Base-by-base conservation (phyloP, 1,140 invertebrate species). In the Arctopsyche grandis region DNA sequence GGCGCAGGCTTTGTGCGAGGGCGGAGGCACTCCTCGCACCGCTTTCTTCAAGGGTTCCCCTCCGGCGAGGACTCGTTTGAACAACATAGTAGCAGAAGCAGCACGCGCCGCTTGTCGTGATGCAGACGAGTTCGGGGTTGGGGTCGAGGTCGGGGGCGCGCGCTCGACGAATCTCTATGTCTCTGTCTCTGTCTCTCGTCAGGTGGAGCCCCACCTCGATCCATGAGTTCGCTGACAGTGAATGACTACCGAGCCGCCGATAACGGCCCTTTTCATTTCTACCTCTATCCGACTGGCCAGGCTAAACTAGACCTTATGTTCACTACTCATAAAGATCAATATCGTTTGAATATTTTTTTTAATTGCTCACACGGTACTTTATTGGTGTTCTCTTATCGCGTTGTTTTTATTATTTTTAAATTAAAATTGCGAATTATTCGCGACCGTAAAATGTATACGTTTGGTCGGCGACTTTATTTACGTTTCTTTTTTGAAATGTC, bases 41-140 rank as follows among this genome's bases (percentile, higher is more conserved):
- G 82, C 81, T 84, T 60, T 48, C 78, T 86, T 89, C 88, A 89
- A 85, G 87, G 87, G 85, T 86, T 87, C 87, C 84, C 88, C 88
- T 88, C 88, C 85, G 87, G 88, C 85, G 86, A 89, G 86, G 87
- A 89, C 86, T 86, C 87, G 87, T 89, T 89, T 88, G 87, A 88
- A 86, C 88, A 89, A 84, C 88, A 89, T 89, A 89, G 84, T 86
- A 89, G 83, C 60, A 89, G 83, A 9, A 89, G 81, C 75, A 89
- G 84, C 71, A 89, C 88, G 83, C 87, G 86, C 84, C 87, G 87
- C 85, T 89, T 89, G 79, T 58, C 46, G 5, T 44, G 38, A 70
- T 44, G 38, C 1, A 16, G 14, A 38, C 69, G 22, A 16, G 16
- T 3, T 3, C 48, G 48, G 16, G 48, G 48, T 1, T 12, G 48